Percentiles rank a stretch among this genome's conserved stretches.
Conservation (phyloP, 2,888 invertebrate species). For the Drosophila mercatorum region DNA sequence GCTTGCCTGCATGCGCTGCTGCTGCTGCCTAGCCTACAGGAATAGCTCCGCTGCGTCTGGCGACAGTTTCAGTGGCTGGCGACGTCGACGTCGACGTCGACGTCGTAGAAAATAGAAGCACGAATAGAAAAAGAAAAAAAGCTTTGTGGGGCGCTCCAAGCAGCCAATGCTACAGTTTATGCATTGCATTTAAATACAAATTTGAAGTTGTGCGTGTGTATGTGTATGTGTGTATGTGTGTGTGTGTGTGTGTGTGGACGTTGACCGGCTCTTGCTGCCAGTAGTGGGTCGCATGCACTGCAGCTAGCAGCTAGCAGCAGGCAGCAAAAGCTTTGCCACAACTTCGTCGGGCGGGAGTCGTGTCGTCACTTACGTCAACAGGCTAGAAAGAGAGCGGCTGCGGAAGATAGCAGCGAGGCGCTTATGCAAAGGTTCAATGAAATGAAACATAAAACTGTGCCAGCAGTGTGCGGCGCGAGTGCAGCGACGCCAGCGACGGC, state of each 20-base stretch:
- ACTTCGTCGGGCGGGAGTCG: conserved; percentile 30
- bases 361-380: conserved; percentile 55
- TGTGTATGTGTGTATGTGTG: conserved; percentile 30
- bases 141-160: conserved; percentile 23
- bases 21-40: conserved; percentile 15
- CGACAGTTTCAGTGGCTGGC: conserved; percentile 37
- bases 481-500: conserved; percentile 41
- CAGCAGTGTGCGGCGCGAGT: conserved; percentile 50
- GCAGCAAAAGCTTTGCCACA: conserved; percentile 43
- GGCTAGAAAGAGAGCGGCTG: conserved; percentile 62
- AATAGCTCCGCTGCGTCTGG: conserved; percentile 55
- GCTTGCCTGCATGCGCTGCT: conserved; percentile 39
- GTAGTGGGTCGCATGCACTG: conserved; percentile 41
- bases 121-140: conserved; percentile 14
- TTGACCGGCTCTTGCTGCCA: conserved; percentile 62
- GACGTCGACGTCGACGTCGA: conserved; percentile 14
- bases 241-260: conserved; percentile 52
- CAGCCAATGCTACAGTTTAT: conserved; percentile 7
- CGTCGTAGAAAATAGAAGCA: conserved; percentile 51
- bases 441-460: conserved; percentile 68
- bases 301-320: conserved; percentile 18
- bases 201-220: conserved; percentile 25
- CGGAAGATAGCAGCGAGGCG: conserved; percentile 61
- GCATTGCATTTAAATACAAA: conserved; percentile 39
- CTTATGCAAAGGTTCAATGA: conserved; percentile 67